Percentiles rank a stretch among this genome's conserved stretches.
Evolutionary conservation across 2,888 invertebrate species (phyloP).

Genomic region (Phrixothrix hirtus): DNA sequence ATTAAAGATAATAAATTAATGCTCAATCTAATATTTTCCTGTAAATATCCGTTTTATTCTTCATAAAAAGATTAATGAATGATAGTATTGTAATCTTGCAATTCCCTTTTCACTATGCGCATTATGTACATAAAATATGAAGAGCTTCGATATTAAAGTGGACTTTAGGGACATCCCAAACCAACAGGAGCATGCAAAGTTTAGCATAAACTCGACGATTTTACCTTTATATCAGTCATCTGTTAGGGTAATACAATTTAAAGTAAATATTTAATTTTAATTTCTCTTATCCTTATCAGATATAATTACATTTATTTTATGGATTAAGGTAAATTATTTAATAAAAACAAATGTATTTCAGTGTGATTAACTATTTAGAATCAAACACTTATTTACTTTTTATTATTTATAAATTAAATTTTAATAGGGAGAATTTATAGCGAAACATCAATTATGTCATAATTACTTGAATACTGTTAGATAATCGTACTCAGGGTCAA

Average conservation of each 20-base stretch:
- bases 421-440: too few species aligned
- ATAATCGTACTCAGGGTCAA: conserved; percentile 13
- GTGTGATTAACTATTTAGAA: too few species aligned
- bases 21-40: too few species aligned
- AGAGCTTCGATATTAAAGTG: conserved; percentile 44
- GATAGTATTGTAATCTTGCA: neutral
- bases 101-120: neutral
- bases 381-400: too few species aligned
- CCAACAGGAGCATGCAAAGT: conserved; percentile 32
- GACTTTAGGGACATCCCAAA: conserved; percentile 48
- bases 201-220: conserved; percentile 31
- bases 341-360: too few species aligned
- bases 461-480: too few species aligned
- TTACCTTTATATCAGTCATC: conserved; percentile 33
- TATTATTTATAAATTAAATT: too few species aligned
- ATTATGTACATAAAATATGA: conserved; percentile 4
- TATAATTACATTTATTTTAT: conserved; percentile 9
- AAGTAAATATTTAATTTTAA: conserved; percentile 39
- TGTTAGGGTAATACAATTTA: conserved; percentile 20
- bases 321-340: too few species aligned
- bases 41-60: too few species aligned
- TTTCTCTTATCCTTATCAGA: conserved; percentile 7
- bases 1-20: too few species aligned
- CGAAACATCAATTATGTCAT: too few species aligned
- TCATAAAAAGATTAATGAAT: neutral